A percentile compares a stretch with the other conserved stretches of the same genome.
These are phyloP conservation scores for Diplolepis rosae DNA, from an alignment of 2,888 invertebrate genomes.

Conservation along the genomic window DNA sequence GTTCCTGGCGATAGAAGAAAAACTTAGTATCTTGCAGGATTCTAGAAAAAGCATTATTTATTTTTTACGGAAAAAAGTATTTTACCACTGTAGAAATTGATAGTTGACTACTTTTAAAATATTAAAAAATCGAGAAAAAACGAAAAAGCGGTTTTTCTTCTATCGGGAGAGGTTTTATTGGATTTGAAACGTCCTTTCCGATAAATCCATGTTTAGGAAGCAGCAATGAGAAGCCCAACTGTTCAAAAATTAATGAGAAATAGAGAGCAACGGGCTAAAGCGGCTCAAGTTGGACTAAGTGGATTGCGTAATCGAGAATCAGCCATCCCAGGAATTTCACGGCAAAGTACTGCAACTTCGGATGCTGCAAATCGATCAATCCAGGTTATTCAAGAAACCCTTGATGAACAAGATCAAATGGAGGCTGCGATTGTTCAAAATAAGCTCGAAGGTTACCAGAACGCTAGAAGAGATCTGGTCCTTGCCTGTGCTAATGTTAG, in stretches of 20 bases:
- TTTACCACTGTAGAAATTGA: too few relatives aligned
- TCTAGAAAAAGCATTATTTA: too few relatives aligned
- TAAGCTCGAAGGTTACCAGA: constrained; percentile 61
- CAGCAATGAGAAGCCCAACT: not conserved
- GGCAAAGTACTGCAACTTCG: constrained; percentile 42
- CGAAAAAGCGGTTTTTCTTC: too few relatives aligned
- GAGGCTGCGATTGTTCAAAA: constrained; percentile 56
- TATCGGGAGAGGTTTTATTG: too few relatives aligned
- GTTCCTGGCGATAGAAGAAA: too few relatives aligned
- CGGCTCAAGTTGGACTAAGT: constrained; percentile 57
- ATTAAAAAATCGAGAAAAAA: too few relatives aligned
- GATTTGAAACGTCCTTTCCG: not conserved
- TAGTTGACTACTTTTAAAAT: too few relatives aligned
- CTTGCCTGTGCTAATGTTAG: constrained; percentile 63
- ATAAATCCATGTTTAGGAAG: not conserved
- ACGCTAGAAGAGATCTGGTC: constrained; percentile 65
- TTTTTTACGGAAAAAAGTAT: too few relatives aligned
- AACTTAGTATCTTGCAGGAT: too few relatives aligned
- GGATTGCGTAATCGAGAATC: constrained; percentile 58
- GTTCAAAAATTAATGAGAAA: not conserved
- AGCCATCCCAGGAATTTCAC: constrained; percentile 60
- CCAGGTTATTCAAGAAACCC: constrained; percentile 54
- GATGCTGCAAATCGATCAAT: constrained; percentile 54
- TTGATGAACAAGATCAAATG: constrained; percentile 57
- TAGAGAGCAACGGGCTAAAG: constrained; percentile 31